Evolutionary conservation across 2,888 invertebrate genomes (phyloP).

Genomic region (Eubasilissa splendida): DNA sequence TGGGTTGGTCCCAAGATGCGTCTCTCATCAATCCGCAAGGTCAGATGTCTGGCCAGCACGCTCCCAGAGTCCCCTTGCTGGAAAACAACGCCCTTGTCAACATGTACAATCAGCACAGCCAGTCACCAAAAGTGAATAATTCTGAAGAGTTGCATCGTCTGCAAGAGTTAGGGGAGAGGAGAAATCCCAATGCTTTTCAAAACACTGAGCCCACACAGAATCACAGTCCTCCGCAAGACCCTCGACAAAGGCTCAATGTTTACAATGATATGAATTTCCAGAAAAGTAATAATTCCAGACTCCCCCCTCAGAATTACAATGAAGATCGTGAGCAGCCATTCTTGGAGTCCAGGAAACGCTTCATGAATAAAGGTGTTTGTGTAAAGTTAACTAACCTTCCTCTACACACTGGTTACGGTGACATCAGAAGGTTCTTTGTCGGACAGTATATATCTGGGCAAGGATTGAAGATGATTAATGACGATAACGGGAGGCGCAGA

Average conservation of each 20-base stretch:
- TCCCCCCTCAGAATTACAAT: conserved; percentile 46
- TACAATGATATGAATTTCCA: conserved; percentile 45
- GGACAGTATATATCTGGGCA: conserved; percentile 83
- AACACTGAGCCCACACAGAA: conserved; percentile 63
- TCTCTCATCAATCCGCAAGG: conserved; percentile 23
- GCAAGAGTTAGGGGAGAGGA: conserved; percentile 72
- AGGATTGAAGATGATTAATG: conserved; percentile 90
- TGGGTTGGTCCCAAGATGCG: conserved; percentile 32
- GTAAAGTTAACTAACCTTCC: conserved; percentile 84
- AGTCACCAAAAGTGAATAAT: neutral
- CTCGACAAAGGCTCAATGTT: conserved; percentile 58
- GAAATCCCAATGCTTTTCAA: conserved; percentile 75
- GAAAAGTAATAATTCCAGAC: neutral
- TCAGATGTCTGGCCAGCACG: conserved; percentile 14
- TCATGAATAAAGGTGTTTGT: conserved; percentile 67
- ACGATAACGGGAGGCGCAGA: conserved; percentile 83
- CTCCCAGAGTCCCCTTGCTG: conserved; percentile 15
- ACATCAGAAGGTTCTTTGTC: conserved; percentile 86
- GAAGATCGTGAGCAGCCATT: conserved; percentile 56
- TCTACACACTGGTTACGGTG: conserved; percentile 82
- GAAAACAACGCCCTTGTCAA: conserved; percentile 17
- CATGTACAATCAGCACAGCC: conserved; percentile 17
- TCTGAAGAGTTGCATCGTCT: conserved; percentile 59
- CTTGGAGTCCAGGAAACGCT: conserved; percentile 54
- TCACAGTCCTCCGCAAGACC: conserved; percentile 45